These are phyloP conservation scores for Jaculus jaculus DNA, from an alignment of 2,113 vertebrate species.

Conservation along the genomic window DNA sequence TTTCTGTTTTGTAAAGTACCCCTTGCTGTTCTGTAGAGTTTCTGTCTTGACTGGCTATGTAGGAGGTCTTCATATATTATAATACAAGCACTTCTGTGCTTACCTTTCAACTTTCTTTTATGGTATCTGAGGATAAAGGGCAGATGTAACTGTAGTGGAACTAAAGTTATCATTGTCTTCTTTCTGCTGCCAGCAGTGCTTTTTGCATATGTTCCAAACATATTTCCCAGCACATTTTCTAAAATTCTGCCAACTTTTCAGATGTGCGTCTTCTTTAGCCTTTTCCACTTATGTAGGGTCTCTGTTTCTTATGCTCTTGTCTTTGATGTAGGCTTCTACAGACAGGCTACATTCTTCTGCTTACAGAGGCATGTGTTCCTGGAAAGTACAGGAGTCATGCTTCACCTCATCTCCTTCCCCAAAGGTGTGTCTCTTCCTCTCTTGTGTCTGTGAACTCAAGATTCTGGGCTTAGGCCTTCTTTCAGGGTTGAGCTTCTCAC, in stretches of 20 bases:
- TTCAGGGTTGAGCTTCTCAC: not conserved
- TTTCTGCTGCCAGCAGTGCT: not conserved
- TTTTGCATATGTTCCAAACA: not conserved
- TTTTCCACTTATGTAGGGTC: not conserved
- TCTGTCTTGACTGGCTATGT: not conserved
- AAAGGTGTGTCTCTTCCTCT: not conserved
- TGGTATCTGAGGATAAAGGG: slow-evolving; percentile 20
- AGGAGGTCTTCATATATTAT: not conserved
- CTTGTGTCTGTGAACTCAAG: not conserved
- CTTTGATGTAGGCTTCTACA: not conserved
- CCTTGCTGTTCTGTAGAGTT: not conserved
- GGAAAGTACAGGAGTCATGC: not conserved
- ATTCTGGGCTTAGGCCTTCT: not conserved
- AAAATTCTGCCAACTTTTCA: not conserved
- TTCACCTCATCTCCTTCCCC: not conserved
- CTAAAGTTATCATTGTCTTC: slow-evolving; percentile 29
- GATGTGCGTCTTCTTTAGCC: not conserved
- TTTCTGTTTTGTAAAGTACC: not conserved
- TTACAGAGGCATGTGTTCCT: not conserved
- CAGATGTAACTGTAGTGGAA: not conserved
- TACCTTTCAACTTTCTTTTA: slow-evolving; percentile 21
- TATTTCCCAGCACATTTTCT: not conserved
- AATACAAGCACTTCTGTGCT: not conserved
- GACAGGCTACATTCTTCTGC: not conserved
- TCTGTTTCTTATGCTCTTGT: not conserved